Evolutionary conservation across 2,888 invertebrate genomes (phyloP).

Genomic region (Dynastes grantii): DNA sequence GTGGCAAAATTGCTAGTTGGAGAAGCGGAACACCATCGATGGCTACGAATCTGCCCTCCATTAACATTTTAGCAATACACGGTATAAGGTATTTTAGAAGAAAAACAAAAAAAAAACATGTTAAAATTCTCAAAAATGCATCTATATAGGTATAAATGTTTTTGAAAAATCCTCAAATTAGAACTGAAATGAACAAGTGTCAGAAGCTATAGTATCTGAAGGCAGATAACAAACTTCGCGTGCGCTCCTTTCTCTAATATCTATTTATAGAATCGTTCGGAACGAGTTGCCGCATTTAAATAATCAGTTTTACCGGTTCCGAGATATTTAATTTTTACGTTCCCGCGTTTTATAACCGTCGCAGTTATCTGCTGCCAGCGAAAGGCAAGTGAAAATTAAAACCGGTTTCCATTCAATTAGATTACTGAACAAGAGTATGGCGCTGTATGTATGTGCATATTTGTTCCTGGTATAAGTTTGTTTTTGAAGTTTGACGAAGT

Average conservation of each 20-base stretch:
- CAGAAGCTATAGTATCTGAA: neutral
- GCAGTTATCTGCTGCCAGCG: conserved; percentile 25
- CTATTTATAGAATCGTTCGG: conserved; percentile 43
- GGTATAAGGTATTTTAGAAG: too few species aligned
- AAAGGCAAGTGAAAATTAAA: conserved; percentile 45
- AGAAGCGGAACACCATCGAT: too few species aligned
- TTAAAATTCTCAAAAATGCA: too few species aligned
- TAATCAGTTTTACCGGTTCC: conserved; percentile 43
- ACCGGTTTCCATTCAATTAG: conserved; percentile 37
- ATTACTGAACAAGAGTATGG: conserved; percentile 24
- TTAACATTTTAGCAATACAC: too few species aligned
- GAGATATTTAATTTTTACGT: conserved; percentile 42
- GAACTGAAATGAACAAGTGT: neutral
- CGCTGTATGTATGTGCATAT: neutral
- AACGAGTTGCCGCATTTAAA: conserved; percentile 42
- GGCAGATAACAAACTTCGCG: conserved; percentile 24
- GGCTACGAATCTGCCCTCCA: too few species aligned
- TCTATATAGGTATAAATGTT: too few species aligned
- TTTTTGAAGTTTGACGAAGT: neutral
- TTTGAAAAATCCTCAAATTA: neutral
- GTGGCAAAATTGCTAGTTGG: too few species aligned
- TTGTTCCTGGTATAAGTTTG: neutral
- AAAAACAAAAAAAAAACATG: too few species aligned
- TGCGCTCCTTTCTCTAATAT: conserved; percentile 34
- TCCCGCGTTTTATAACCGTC: conserved; percentile 44